Conservation (phyloP, 2,888 invertebrate species). For the Perizoma affinitatum region DNA sequence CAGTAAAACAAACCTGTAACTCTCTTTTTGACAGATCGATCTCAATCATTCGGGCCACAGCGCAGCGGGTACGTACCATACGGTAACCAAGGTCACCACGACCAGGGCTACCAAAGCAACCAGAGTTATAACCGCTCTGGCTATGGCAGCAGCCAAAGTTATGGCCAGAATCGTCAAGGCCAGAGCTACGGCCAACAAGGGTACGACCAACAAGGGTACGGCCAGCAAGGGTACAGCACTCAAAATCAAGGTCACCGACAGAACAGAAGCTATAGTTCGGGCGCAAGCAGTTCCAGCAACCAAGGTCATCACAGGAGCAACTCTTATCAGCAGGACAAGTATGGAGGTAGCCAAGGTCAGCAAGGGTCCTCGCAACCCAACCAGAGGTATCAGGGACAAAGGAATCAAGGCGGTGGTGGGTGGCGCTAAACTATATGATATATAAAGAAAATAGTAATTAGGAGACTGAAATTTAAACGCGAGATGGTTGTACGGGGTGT, state of each 20-base stretch:
- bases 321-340: conserved; percentile 33
- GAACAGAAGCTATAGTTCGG: conserved; percentile 20
- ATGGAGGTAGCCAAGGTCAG: conserved; percentile 22
- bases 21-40: conserved; percentile 68
- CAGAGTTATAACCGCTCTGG: conserved; percentile 41
- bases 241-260: conserved; percentile 34
- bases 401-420: conserved; percentile 39
- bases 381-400: conserved; percentile 37
- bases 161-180: conserved; percentile 32
- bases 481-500: too few relatives aligned
- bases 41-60: conserved; percentile 67
- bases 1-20: too few relatives aligned
- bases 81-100: conserved; percentile 42
- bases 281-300: conserved; percentile 11
- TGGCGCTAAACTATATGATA: conserved; percentile 34
- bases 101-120: conserved; percentile 39
- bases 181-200: conserved; percentile 40
- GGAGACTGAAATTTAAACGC: conserved; percentile 27
- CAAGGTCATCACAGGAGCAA: conserved; percentile 32
- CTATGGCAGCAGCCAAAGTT: conserved; percentile 34
- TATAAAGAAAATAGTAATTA: conserved; percentile 27
- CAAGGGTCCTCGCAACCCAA: conserved; percentile 28
- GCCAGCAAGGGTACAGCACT: conserved; percentile 37
- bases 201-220: conserved; percentile 40
- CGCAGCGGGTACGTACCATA: conserved; percentile 66